Evolutionary conservation across 2,888 invertebrate genomes (phyloP).

Genomic region (Lasioglossum pauxillum): DNA sequence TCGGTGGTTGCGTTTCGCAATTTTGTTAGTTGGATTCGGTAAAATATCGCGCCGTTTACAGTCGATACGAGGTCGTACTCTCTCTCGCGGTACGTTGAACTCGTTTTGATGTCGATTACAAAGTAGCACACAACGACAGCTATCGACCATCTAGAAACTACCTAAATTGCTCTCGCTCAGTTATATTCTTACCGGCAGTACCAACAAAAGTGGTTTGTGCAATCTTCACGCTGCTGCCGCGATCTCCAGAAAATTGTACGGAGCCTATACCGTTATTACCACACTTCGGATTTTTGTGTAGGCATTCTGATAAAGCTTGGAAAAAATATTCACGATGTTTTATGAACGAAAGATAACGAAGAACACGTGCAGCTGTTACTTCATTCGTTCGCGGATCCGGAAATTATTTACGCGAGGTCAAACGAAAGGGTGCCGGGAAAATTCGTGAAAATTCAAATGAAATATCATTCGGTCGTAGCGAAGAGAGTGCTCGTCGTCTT

Average conservation of each 20-base stretch:
- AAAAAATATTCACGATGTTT: neutral
- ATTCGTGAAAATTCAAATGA: neutral
- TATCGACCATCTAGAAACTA: constrained; percentile 6
- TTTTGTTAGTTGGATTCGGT: neutral
- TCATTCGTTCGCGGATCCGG: neutral
- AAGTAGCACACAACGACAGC: neutral
- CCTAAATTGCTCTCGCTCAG: neutral
- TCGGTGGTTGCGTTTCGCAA: neutral
- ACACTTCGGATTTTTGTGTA: neutral
- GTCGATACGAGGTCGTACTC: neutral
- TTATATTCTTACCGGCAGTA: neutral
- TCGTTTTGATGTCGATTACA: constrained; percentile 4
- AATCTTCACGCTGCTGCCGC: neutral
- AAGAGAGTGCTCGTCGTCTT: neutral
- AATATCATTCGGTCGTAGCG: neutral
- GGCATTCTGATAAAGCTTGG: neutral
- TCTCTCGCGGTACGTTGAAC: neutral
- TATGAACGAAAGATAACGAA: neutral
- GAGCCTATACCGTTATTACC: neutral
- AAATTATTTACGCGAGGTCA: neutral
- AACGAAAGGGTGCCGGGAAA: neutral
- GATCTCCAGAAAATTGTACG: neutral
- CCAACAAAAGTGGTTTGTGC: neutral
- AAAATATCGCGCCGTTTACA: neutral
- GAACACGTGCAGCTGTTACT: neutral